These are phyloP conservation scores for Chloromyia formosa DNA, from an alignment of 2,888 invertebrate genomes.

Conservation along the genomic window DNA sequence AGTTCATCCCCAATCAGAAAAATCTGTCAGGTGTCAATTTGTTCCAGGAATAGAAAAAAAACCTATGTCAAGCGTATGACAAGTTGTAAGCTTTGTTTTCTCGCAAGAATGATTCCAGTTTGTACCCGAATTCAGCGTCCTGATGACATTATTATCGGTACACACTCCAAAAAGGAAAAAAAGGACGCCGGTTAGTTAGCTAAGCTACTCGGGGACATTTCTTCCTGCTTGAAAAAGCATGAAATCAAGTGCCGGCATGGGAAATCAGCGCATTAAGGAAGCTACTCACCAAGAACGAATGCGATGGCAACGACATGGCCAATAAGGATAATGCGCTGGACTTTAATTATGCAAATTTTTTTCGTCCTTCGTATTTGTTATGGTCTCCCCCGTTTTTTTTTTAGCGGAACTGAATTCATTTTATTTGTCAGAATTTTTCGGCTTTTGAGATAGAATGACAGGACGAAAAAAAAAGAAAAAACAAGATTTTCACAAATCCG, in stretches of 20 bases:
- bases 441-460: too few relatives aligned
- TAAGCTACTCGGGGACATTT: constrained; percentile 16
- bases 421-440: too few relatives aligned
- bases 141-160: constrained; percentile 25
- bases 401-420: neutral
- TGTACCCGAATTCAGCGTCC: neutral
- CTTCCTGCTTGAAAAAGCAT: constrained; percentile 44
- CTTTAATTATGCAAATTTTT: constrained; percentile 48
- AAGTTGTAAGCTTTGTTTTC: constrained; percentile 21
- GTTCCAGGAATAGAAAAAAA: neutral
- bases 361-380: constrained; percentile 18
- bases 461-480: neutral
- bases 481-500: constrained; percentile 6
- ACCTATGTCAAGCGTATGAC: constrained; percentile 31
- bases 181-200: constrained; percentile 32
- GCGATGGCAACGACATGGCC: constrained; percentile 38
- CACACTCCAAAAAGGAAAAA: neutral
- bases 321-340: constrained; percentile 47
- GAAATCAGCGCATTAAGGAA: constrained; percentile 48
- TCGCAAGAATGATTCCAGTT: constrained; percentile 10
- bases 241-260: constrained; percentile 47
- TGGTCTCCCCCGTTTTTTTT: neutral
- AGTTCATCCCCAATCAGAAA: constrained; percentile 15
- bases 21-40: constrained; percentile 42
- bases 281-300: constrained; percentile 34